A percentile compares a stretch with the other conserved stretches of the same genome.
These are phyloP conservation scores for Phalacrocorax carbo DNA, from an alignment of 2,113 vertebrate species.

Conservation along the genomic window DNA sequence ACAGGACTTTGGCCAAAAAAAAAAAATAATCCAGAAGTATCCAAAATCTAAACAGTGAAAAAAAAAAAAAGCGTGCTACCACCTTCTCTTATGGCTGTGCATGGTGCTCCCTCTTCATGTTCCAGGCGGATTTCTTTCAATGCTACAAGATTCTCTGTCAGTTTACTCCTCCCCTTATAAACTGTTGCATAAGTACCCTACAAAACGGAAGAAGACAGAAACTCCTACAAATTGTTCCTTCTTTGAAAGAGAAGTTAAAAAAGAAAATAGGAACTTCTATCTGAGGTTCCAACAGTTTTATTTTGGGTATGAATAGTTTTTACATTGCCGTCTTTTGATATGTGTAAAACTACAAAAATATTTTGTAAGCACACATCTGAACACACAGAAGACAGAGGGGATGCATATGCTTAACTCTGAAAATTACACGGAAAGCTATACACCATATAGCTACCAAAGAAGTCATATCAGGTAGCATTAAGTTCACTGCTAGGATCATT, in stretches of 20 bases:
- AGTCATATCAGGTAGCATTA: background rate
- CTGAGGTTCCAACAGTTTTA: background rate
- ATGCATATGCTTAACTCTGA: background rate
- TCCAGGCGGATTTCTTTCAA: slow-evolving; percentile 97
- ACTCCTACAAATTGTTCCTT: background rate
- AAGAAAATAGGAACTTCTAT: background rate
- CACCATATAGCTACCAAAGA: background rate
- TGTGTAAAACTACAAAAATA: background rate
- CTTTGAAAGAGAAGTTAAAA: background rate
- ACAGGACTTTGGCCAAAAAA: background rate
- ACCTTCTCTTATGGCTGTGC: slow-evolving; percentile 99
- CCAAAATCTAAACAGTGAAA: background rate
- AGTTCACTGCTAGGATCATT: background rate
- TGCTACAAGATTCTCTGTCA: slow-evolving; percentile 97
- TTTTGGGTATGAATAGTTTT: background rate
- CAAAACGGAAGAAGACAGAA: background rate
- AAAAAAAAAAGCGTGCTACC: background rate
- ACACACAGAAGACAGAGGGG: background rate
- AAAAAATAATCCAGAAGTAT: background rate
- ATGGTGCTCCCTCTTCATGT: slow-evolving; percentile 96
- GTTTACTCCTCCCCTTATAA: slow-evolving; percentile 97
- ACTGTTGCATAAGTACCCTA: slow-evolving; percentile 98
- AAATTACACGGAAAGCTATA: background rate
- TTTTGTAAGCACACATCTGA: background rate
- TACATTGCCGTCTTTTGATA: background rate